Base-by-base conservation (phyloP, 2,113 vertebrate genomes). In the Ciconia maguari region DNA sequence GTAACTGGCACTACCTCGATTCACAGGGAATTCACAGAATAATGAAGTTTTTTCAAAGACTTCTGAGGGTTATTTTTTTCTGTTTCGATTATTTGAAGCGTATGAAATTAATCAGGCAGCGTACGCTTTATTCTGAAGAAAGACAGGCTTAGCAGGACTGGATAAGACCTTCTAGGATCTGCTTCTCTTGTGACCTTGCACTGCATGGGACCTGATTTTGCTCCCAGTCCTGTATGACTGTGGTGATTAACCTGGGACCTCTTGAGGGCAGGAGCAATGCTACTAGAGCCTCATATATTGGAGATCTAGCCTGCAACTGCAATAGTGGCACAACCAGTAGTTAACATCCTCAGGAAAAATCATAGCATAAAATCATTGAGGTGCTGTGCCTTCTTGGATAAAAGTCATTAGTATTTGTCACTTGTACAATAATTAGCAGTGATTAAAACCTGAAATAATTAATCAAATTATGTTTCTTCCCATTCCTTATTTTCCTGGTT, bases 331-430 rank as follows among this genome's bases (percentile, higher is more conserved):
- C 34, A 55, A 55, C 21, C 44, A 46, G 61, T 2, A 55, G 42
- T 92, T 42, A 76, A 68, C 16, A 55, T 71, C 25, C 52, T 48
- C 49, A 48, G 42, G 83, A 60, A 48, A 68, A 90, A 60, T 49
- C 4, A 5, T 5, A 26, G 55, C 52, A 17, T 72, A 46, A 85
- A 92, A 96, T 83, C 36, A 54, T 11, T 36, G 58, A 83, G 64
- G 49, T 2, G 0, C 10, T 94, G 11, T 93, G 83, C 80, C 93
- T 87, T 65, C 8, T 1, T 83, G 83, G 87, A 10, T 65, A 10
- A 61, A 87, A 66, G 30, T 34, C 49, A 70, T 94, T 74, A 61
- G 27, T 87, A 55, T 71, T 83, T 96, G 89, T 86, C 68, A 10
- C 62, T 87, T 16, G 8, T 5, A 10, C 5, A 14, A 8, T 91